Evolutionary conservation across 2,888 invertebrate genomes (phyloP).

Genomic region (Diplolepis rosae): DNA sequence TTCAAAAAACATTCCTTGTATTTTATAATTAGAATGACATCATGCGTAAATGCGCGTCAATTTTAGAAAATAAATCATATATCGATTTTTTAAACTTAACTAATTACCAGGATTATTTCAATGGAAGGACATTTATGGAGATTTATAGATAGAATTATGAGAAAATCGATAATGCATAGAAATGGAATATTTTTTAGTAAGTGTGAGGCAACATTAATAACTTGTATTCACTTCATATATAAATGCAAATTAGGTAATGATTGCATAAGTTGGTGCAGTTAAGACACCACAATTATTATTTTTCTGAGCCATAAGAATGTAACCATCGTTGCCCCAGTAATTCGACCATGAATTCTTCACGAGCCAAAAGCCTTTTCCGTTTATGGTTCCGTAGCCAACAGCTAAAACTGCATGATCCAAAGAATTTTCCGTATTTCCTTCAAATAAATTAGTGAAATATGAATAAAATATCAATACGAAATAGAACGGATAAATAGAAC

Average conservation of each 20-base stretch:
- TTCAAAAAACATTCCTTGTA: not conserved
- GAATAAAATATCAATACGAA: too few relatives aligned
- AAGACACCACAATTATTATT: slow-evolving; percentile 96
- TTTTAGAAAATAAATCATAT: not conserved
- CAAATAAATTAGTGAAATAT: slow-evolving; percentile 55
- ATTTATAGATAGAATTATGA: not conserved
- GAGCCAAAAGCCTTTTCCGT: slow-evolving; percentile 92
- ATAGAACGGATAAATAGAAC: too few relatives aligned
- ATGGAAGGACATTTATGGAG: not conserved
- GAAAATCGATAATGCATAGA: too few relatives aligned
- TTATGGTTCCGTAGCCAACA: slow-evolving; percentile 91
- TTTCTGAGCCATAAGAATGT: slow-evolving; percentile 90
- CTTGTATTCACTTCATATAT: not conserved
- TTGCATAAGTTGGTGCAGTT: slow-evolving; percentile 87
- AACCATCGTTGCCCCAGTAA: slow-evolving; percentile 97
- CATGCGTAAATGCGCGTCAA: not conserved
- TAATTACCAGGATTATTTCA: not conserved
- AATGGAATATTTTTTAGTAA: not conserved
- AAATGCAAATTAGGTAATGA: slow-evolving; percentile 52
- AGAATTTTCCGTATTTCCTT: slow-evolving; percentile 85
- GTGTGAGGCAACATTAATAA: not conserved
- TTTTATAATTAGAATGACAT: not conserved
- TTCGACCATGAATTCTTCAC: slow-evolving; percentile 98
- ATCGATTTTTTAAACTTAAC: not conserved
- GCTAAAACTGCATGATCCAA: slow-evolving; percentile 95